A percentile compares a stretch with the other conserved stretches of the same genome.
Evolutionary conservation across 2,888 invertebrate genomes (phyloP).

Genomic region (Ormyrus thymus): DNA sequence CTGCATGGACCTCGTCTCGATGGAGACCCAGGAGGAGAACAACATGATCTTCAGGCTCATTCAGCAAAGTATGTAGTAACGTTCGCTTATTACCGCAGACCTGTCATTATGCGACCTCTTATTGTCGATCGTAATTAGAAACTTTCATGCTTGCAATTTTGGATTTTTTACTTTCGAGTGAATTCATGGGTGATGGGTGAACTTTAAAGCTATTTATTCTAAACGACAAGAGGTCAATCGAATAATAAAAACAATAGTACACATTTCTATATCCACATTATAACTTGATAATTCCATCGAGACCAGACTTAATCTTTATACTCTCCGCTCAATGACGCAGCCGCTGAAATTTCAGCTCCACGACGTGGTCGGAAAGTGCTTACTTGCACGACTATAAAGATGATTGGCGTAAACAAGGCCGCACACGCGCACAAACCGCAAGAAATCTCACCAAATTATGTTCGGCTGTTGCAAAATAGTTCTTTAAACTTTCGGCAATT

Average conservation of each 20-base stretch:
- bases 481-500: not conserved
- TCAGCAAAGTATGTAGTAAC: slow-evolving; percentile 83
- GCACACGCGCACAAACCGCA: slow-evolving; percentile 5
- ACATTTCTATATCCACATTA: no score
- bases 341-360: no score
- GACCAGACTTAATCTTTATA: no score
- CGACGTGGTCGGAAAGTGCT: not conserved
- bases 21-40: slow-evolving; percentile 93
- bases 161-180: no score
- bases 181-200: no score
- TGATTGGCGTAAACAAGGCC: slow-evolving; percentile 7
- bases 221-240: no score
- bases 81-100: not conserved
- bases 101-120: not conserved
- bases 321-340: no score
- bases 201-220: no score
- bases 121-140: no score
- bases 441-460: slow-evolving; percentile 11
- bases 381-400: slow-evolving; percentile 1
- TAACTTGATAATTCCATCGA: no score
- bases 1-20: slow-evolving; percentile 93
- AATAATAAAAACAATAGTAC: no score
- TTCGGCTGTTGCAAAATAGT: not conserved
- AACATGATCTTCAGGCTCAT: slow-evolving; percentile 92
- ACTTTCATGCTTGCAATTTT: no score